Evolutionary conservation across 2,888 invertebrate species (phyloP), one percentile per base, ranked within the genome.

Genomic region (Unio delphinus): DNA sequence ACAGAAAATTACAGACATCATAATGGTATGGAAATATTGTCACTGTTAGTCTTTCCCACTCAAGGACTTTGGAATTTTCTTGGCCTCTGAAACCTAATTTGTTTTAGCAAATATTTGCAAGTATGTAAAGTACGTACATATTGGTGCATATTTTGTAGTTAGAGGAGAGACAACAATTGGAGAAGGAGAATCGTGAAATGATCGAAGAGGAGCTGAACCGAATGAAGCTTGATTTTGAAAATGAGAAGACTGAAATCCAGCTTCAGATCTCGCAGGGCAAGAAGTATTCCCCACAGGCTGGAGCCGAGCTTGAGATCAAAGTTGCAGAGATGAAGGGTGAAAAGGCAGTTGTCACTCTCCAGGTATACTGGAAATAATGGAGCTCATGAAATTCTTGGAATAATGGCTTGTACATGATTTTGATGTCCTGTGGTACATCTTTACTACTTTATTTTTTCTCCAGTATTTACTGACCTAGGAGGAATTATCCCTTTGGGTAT

Each of bases 241-340:
- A 83, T 63, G 84, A 86, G 66, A 82, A 86, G 65, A 83, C 85
- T 11, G 87, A 88, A 67, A 83, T 88, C 57, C 86, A 88, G 82
- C 82, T 85, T 68, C 73, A 74, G 54, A 76, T 77, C 28, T 79
- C 85, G 2, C 83, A 87, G 56, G 87, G 87, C 6, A 83, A 84
- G 73, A 73, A 75, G n/a, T 87, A 87, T 74, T 77, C 72, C 7
- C 65, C 79, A 55, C 80, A 87, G 68, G 87, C 88, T 65, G 84
- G 81, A 17, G 79, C 79, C 15, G 80, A 82, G 45, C 70, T 86
- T 26, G 87, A 88, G 68, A 82, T 81, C 59, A 83, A 86, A 59
- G 73, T 87, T 67, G 84, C 83, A 3, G 86, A 88, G 30, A 79
- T 85, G 72, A 80, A 80, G 62, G 80, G 83, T 23, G 87, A 88